These are phyloP conservation scores for Podargus strigoides DNA, from an alignment of 2,797 vertebrate species.

Conservation along the genomic window DNA sequence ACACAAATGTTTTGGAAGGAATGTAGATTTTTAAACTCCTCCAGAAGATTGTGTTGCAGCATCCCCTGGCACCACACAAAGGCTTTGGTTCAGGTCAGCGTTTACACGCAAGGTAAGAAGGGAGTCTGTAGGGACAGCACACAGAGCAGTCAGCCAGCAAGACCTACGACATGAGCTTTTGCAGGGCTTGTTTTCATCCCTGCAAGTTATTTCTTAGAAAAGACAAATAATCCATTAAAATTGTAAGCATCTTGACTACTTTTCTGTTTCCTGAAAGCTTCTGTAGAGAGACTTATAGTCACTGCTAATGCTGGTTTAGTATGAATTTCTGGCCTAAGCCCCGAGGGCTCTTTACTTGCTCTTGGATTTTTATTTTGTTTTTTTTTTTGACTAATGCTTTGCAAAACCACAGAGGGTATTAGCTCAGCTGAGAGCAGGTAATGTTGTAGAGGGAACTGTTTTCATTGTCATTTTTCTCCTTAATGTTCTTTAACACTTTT, in stretches of 20 bases:
- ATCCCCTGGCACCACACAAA: not conserved
- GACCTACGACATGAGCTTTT: constrained; percentile 38
- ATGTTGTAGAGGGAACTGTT: not conserved
- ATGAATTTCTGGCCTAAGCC: constrained; percentile 59
- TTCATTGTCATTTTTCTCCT: constrained; percentile 3
- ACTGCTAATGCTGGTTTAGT: constrained; percentile 43
- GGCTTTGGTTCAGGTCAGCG: not conserved
- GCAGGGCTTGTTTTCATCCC: constrained; percentile 66
- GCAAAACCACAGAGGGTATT: not conserved
- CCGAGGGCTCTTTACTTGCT: constrained; percentile 46
- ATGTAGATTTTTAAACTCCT: not conserved
- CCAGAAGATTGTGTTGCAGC: not conserved
- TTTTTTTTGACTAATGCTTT: constrained; percentile 35
- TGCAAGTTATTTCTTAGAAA: constrained; percentile 56
- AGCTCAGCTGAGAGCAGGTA: constrained; percentile 28
- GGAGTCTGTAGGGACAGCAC: not conserved
- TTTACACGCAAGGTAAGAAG: not conserved
- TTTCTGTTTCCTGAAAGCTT: constrained; percentile 65
- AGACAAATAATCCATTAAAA: constrained; percentile 61
- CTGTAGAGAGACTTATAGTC: constrained; percentile 41
- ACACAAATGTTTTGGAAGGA: not conserved
- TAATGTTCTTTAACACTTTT: constrained; percentile 17
- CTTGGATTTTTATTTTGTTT: not conserved
- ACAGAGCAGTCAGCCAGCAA: not conserved
- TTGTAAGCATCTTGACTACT: constrained; percentile 59